Evolutionary conservation across 2,797 vertebrate genomes (phyloP).

Genomic region (Coccyzus lansbergi): DNA sequence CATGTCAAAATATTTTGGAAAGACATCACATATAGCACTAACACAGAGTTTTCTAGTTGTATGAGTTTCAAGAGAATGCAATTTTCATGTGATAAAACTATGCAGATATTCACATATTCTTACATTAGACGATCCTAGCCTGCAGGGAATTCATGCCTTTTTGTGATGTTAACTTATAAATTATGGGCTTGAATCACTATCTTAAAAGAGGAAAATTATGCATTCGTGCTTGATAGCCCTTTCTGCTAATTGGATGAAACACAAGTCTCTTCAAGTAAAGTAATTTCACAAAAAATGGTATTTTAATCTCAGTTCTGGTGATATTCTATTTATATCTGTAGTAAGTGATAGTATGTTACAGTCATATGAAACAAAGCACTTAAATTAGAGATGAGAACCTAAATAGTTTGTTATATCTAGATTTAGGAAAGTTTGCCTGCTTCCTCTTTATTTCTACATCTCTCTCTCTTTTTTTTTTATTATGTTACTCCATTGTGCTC

Average conservation of each 20-base stretch:
- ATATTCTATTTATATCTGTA: not conserved
- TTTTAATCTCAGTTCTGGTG: not conserved
- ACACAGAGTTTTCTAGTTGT: not conserved
- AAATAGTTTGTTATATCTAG: not conserved
- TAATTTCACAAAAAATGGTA: not conserved
- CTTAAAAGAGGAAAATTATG: not conserved
- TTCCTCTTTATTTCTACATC: not conserved
- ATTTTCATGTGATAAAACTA: not conserved
- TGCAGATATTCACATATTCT: not conserved
- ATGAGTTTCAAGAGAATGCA: not conserved
- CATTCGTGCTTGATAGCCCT: not conserved
- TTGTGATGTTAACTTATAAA: not conserved
- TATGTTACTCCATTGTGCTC: not conserved
- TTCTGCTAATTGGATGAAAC: slow-evolving; percentile 13
- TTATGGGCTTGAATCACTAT: not conserved
- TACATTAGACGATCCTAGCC: not conserved
- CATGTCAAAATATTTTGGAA: not conserved
- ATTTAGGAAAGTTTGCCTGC: not conserved
- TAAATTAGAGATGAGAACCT: not conserved
- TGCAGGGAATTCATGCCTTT: not conserved
- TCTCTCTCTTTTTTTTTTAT: not conserved
- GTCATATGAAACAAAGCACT: not conserved
- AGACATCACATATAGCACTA: not conserved
- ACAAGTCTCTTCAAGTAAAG: not conserved
- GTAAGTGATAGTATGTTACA: not conserved